Evolutionary conservation across 2,797 vertebrate species (phyloP).

Genomic region (Micrastur ruficollis): DNA sequence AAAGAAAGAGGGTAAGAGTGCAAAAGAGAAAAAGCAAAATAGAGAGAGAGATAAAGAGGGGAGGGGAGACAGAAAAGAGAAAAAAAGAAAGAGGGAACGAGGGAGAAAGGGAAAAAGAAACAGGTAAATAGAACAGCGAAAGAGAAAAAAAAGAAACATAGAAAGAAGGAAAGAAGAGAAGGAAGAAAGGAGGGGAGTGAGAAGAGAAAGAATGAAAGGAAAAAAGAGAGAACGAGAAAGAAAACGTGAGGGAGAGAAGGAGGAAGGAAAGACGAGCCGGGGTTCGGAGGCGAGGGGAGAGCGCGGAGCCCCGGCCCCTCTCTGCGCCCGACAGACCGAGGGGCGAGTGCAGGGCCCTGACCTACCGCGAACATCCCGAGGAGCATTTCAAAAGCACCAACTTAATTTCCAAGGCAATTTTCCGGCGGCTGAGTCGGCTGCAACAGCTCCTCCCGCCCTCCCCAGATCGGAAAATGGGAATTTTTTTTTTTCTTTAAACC

Average conservation of each 20-base stretch:
- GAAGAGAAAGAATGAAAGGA: neutral
- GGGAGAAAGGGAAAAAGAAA: fast-evolving
- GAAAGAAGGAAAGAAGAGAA: no score
- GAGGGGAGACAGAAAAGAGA: neutral
- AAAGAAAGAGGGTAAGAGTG: fast-evolving
- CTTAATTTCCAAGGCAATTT: slow-evolving; percentile 17
- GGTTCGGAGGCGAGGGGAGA: neutral
- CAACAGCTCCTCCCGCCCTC: neutral
- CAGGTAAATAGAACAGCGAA: no score
- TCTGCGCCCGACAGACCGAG: neutral
- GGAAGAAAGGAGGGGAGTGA: no score
- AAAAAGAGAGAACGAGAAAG: neutral
- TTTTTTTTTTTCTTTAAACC: neutral
- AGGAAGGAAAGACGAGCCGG: neutral
- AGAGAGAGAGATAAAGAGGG: neutral
- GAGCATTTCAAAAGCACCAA: neutral
- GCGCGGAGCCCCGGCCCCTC: neutral
- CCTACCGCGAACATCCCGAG: neutral
- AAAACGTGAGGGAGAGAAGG: neutral
- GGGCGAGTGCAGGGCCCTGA: neutral
- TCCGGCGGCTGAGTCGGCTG: neutral
- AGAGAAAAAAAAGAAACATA: neutral
- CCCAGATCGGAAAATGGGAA: neutral
- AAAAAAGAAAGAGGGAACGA: neutral
- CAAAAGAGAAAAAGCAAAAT: neutral